These are phyloP conservation scores for Esox lucius DNA, from an alignment of 2,797 vertebrate species.

Conservation along the genomic window DNA sequence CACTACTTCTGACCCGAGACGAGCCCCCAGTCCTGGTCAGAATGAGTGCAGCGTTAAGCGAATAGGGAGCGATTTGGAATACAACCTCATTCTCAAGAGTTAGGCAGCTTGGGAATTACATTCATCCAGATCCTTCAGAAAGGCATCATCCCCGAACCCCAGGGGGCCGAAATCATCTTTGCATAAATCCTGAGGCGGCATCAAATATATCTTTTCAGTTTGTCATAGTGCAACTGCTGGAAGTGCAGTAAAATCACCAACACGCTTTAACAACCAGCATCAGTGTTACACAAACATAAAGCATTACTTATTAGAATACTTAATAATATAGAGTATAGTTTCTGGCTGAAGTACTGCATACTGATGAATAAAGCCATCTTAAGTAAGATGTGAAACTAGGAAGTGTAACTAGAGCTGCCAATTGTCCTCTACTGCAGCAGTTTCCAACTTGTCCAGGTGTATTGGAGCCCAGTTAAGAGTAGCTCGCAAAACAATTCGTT, in stretches of 20 bases:
- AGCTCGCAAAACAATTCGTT: no score
- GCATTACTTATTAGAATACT: not conserved
- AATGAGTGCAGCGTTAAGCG: not conserved
- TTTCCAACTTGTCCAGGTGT: no score
- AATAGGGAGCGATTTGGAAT: not conserved
- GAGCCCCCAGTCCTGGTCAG: not conserved
- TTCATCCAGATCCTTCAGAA: not conserved
- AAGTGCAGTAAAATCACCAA: not conserved
- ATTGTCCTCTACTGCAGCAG: no score
- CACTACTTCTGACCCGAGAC: not conserved
- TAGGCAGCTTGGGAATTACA: not conserved
- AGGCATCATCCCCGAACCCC: not conserved
- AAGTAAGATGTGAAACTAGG: not conserved
- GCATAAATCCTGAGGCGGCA: not conserved
- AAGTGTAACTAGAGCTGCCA: no score
- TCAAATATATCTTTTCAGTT: not conserved
- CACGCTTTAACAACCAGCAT: not conserved
- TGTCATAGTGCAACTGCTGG: not conserved
- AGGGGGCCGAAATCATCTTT: not conserved
- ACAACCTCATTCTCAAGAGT: not conserved
- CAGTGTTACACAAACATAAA: not conserved
- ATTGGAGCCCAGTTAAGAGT: no score
- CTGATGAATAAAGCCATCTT: not conserved
- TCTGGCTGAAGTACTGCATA: not conserved
- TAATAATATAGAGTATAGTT: not conserved